Percentiles rank a stretch among this genome's conserved stretches.
These are phyloP conservation scores for Ceratosolen fusciceps DNA, from an alignment of 1,140 invertebrate genomes.

Conservation along the genomic window DNA sequence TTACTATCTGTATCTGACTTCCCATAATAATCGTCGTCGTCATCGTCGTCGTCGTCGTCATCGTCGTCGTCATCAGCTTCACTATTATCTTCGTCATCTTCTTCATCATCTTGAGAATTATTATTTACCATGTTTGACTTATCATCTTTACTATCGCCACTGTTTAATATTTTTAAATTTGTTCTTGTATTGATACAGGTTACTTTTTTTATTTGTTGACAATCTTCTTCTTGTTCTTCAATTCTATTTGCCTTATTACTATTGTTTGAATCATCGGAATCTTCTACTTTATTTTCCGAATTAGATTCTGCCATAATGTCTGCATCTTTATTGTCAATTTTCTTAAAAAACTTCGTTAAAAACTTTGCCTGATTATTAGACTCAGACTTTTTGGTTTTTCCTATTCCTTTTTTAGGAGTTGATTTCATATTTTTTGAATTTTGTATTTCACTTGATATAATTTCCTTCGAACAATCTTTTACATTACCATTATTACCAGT, in stretches of 20 bases:
- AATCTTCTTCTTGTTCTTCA: slow-evolving; percentile 54
- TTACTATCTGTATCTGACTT: slow-evolving; percentile 59
- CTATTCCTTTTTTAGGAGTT: slow-evolving; percentile 30
- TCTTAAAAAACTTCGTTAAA: slow-evolving; percentile 61
- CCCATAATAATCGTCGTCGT: slow-evolving; percentile 46
- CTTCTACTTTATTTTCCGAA: slow-evolving; percentile 63
- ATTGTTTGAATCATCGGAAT: slow-evolving; percentile 41
- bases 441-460: background rate
- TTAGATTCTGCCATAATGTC: slow-evolving; percentile 73
- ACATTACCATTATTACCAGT: slow-evolving; percentile 39
- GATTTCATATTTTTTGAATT: slow-evolving; percentile 34
- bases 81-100: slow-evolving; percentile 49
- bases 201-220: background rate
- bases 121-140: slow-evolving; percentile 43
- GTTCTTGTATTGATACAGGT: slow-evolving; percentile 19
- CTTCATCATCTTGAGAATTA: background rate
- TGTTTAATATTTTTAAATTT: background rate
- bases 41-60: slow-evolving; percentile 17
- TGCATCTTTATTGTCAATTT: slow-evolving; percentile 66
- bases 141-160: slow-evolving; percentile 12
- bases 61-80: background rate
- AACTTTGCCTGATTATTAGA: slow-evolving; percentile 52
- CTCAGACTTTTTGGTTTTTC: slow-evolving; percentile 53
- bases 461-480: slow-evolving; percentile 44
- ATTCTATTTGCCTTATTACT: slow-evolving; percentile 53